phyloP scores from a whole-genome alignment of 2,113 vertebrate genomes.

The Ellobius talpinus region DNA sequence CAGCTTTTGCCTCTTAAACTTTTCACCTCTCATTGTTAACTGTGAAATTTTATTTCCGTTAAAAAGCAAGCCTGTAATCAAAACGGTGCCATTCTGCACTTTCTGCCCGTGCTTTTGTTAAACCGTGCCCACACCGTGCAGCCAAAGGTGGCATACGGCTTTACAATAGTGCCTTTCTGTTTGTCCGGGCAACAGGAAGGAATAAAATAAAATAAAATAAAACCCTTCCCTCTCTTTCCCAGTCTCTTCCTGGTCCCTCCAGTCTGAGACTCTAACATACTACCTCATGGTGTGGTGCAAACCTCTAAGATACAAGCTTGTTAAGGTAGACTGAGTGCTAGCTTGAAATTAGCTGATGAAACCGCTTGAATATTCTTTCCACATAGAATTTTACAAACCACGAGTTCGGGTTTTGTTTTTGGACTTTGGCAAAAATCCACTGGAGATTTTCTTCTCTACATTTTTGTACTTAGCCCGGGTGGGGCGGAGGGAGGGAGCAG shows the following conservation, averaged over 20 bases:
- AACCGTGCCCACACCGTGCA: conserved; percentile 86
- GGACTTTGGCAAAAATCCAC: conserved; percentile 56
- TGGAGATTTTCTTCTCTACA: conserved; percentile 26
- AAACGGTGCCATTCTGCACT: conserved; percentile 90
- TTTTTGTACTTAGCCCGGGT: conserved; percentile 38
- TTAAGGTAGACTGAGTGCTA: conserved; percentile 66
- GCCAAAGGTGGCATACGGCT: conserved; percentile 84
- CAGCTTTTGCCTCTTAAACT: conserved; percentile 99
- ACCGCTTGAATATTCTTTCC: conserved; percentile 62
- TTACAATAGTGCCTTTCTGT: conserved; percentile 80
- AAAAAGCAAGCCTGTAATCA: conserved; percentile 93
- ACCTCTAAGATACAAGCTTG: background rate
- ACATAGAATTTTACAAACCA: conserved; percentile 52
- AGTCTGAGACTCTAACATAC: conserved; percentile 48
- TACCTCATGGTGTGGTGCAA: background rate
- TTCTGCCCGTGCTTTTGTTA: conserved; percentile 89
- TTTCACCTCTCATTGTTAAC: conserved; percentile 98
- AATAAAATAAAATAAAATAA: conserved; percentile 54
- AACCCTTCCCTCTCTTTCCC: conserved; percentile 47
- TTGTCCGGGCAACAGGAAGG: conserved; percentile 59
- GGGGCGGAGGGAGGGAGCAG: background rate
- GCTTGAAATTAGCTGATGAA: conserved; percentile 74
- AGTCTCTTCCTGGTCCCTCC: conserved; percentile 30
- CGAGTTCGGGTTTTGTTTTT: background rate
- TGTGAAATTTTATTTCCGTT: conserved; percentile 94